These are phyloP conservation scores for Chloropsis hardwickii DNA, from an alignment of 2,113 vertebrate species.

Conservation along the genomic window DNA sequence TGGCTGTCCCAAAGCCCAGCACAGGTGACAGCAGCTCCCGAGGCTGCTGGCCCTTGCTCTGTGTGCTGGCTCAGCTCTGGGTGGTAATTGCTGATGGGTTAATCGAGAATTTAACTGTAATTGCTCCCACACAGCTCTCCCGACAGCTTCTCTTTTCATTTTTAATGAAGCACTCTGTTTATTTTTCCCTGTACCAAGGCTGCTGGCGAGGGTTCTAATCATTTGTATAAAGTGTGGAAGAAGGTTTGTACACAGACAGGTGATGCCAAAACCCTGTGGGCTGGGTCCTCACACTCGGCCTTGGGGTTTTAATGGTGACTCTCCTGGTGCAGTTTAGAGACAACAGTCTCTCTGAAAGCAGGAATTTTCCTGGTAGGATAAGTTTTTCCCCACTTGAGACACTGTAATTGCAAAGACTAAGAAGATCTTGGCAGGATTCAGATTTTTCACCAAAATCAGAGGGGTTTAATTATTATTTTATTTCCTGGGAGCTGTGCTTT, in stretches of 20 bases:
- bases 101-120: constrained; percentile 10
- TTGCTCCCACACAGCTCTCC: constrained; percentile 15
- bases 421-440: not conserved
- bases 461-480: not conserved
- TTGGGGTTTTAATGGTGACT: constrained; percentile 32
- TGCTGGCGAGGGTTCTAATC: constrained; percentile 79
- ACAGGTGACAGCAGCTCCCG: not conserved
- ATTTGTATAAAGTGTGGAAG: constrained; percentile 94
- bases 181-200: constrained; percentile 82
- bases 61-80: not conserved
- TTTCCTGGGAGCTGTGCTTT: not conserved
- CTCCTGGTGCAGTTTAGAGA: constrained; percentile 67
- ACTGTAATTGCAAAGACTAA: not conserved
- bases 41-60: not conserved
- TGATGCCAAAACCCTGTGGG: constrained; percentile 22
- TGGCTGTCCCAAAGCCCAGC: not conserved
- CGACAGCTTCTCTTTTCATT: constrained; percentile 25
- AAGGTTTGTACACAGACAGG: constrained; percentile 87
- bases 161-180: constrained; percentile 76
- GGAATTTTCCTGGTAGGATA: not conserved
- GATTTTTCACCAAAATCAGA: not conserved
- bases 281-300: constrained; percentile 35
- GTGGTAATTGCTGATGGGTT: constrained; percentile 1
- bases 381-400: not conserved
- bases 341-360: not conserved